Conservation (phyloP, 2,797 vertebrate genomes). For the Chloroceryle amazona region DNA sequence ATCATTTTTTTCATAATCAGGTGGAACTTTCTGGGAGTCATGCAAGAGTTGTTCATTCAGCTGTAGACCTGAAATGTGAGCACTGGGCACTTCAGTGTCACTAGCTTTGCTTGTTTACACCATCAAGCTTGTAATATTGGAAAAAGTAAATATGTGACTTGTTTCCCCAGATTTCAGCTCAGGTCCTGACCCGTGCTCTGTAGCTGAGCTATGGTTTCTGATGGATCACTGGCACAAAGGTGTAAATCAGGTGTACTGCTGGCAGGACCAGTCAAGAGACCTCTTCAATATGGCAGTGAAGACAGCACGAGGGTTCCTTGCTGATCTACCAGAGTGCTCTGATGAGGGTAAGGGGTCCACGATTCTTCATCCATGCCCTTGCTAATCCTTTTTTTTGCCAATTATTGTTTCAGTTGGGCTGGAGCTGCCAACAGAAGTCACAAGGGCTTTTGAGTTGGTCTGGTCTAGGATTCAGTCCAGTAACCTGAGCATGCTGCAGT, state of each 20-base stretch:
- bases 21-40: not conserved
- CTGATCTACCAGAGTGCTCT: not conserved
- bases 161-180: not conserved
- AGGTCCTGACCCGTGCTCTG: not conserved
- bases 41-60: not conserved
- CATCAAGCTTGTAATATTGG: not conserved
- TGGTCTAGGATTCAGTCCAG: not conserved
- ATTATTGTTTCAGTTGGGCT: not conserved
- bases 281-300: not conserved
- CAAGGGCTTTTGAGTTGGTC: not conserved
- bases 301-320: rapidly evolving
- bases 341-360: not conserved
- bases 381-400: not conserved
- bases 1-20: not conserved
- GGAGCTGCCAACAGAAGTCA: not conserved
- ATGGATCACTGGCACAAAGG: not conserved
- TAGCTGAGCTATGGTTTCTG: not conserved
- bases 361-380: not conserved
- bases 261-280: not conserved
- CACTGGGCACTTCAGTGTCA: not conserved
- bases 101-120: not conserved
- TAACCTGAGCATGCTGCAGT: not conserved
- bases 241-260: not conserved
- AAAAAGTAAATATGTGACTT: not conserved
- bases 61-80: not conserved